Conservation (phyloP, 1,140 invertebrate species). For the Melanaphis sacchari region DNA sequence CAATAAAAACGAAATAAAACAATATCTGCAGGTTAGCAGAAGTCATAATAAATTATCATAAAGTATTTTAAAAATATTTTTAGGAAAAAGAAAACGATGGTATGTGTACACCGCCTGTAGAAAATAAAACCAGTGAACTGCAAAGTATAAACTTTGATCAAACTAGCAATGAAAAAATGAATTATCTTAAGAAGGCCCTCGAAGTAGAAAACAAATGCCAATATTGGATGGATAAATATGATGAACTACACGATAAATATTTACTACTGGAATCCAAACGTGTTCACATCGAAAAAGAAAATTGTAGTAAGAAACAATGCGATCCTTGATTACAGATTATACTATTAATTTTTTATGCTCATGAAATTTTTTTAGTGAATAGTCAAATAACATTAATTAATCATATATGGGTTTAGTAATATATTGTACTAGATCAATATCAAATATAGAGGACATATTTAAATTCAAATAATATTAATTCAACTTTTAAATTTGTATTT, state of each 20-base stretch:
- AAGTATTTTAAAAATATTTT: background rate
- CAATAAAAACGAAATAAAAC: background rate
- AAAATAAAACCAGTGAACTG: background rate
- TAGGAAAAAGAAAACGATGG: background rate
- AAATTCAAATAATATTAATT: no score
- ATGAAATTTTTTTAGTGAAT: no score
- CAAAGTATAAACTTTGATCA: background rate
- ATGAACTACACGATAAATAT: background rate
- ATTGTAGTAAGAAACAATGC: slow-evolving; percentile 12
- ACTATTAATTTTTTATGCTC: background rate
- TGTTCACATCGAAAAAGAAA: background rate
- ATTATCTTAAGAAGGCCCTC: background rate
- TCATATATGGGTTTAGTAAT: no score
- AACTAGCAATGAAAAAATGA: background rate
- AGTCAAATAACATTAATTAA: no score
- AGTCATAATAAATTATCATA: background rate
- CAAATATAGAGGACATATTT: no score
- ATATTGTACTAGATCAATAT: no score
- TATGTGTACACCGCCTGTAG: no score
- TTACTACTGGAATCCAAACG: slow-evolving; percentile 28
- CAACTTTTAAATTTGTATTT: no score
- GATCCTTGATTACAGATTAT: background rate
- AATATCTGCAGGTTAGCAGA: background rate
- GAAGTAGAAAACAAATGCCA: slow-evolving; percentile 41
- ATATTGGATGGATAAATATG: slow-evolving; percentile 37